phyloP scores from a whole-genome alignment of 2,888 invertebrate genomes.

The Calameuta filiformis region DNA sequence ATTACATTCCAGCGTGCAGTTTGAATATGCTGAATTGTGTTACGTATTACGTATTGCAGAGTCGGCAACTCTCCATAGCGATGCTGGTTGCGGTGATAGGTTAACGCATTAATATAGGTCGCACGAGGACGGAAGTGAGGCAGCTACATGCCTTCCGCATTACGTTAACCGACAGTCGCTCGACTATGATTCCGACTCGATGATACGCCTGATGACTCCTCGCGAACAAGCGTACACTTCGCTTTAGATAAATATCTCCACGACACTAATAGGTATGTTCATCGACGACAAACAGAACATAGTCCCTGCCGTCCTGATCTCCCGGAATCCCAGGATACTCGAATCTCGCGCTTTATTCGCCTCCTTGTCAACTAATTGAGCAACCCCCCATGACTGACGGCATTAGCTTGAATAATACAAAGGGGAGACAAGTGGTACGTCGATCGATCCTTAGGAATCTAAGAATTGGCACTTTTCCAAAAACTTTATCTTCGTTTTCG shows the following conservation, averaged over 20 bases:
- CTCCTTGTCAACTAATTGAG: too few relatives aligned
- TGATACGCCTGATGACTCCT: slow-evolving; percentile 22
- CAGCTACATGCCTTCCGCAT: background rate
- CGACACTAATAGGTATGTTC: background rate
- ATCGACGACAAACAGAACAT: background rate
- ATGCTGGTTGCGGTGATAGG: background rate
- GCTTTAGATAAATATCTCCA: background rate
- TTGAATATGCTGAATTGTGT: background rate
- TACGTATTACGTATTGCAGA: background rate
- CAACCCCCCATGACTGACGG: too few relatives aligned
- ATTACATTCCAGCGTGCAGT: background rate
- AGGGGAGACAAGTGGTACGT: background rate
- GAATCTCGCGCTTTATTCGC: background rate
- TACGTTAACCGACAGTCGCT: slow-evolving; percentile 17
- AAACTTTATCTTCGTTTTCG: background rate
- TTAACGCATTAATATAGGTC: background rate
- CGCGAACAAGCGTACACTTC: background rate
- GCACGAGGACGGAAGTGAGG: background rate
- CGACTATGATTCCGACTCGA: slow-evolving; percentile 30
- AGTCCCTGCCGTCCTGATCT: background rate
- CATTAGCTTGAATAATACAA: background rate
- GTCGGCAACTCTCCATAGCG: background rate
- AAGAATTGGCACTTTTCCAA: background rate
- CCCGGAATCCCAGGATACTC: background rate
- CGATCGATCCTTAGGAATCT: background rate